These are phyloP conservation scores for Tenualosa thibaudeaui DNA, from an alignment of 2,797 vertebrate species.

Conservation along the genomic window DNA sequence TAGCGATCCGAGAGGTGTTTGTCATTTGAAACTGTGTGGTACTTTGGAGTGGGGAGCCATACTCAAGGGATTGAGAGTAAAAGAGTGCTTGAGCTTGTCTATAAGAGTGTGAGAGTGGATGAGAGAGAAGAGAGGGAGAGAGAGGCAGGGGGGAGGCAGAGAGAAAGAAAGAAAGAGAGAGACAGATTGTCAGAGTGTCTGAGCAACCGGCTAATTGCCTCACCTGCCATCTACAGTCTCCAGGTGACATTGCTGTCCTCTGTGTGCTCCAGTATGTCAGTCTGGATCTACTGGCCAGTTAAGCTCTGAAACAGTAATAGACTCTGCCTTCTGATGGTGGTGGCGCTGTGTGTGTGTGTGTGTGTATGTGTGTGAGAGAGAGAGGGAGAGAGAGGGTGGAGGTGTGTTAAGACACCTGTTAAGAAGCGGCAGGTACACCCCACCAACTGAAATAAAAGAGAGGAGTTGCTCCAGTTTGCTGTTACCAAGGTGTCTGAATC, in stretches of 20 bases:
- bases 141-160: not conserved
- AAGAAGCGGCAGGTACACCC: not conserved
- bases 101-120: not conserved
- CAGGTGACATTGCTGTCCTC: conserved; percentile 5
- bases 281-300: conserved; percentile 33
- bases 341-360: conserved; percentile 5
- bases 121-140: not conserved
- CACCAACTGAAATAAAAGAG: not conserved
- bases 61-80: not conserved
- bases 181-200: conserved; percentile 31
- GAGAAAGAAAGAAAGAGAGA: not conserved
- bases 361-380: conserved; percentile 36
- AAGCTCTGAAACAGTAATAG: not conserved
- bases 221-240: conserved; percentile 41
- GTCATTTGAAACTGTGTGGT: no score
- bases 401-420: not conserved
- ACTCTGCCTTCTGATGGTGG: not conserved
- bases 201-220: conserved; percentile 49
- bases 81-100: not conserved
- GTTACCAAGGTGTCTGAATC: not conserved
- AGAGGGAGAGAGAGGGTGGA: conserved; percentile 32
- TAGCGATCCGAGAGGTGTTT: no score
- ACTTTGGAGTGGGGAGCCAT: not conserved
- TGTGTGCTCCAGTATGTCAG: conserved; percentile 42
- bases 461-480: not conserved